A percentile compares a stretch with the other conserved stretches of the same genome.
Evolutionary conservation across 2,888 invertebrate genomes (phyloP).

Genomic region (Carabus problematicus): DNA sequence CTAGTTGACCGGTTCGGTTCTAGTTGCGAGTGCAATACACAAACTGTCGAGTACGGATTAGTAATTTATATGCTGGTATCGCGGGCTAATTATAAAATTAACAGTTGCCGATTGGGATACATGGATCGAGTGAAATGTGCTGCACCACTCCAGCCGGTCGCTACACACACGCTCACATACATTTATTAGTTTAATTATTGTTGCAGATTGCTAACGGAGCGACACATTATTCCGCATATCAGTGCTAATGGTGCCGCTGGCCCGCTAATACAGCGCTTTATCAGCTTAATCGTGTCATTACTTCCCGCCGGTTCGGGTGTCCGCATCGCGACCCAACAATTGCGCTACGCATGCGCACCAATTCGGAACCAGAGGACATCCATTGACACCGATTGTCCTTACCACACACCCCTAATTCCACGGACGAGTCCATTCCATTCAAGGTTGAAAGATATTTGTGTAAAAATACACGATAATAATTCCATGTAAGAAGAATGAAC

Average conservation of each 20-base stretch:
- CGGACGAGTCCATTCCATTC: not conserved
- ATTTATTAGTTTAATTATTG: conserved; percentile 45
- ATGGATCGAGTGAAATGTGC: not conserved
- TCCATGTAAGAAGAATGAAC: too few relatives aligned
- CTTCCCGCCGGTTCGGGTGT: conserved; percentile 23
- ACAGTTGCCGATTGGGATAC: conserved; percentile 7
- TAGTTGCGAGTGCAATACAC: too few relatives aligned
- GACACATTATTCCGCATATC: conserved; percentile 41
- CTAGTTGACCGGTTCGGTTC: too few relatives aligned
- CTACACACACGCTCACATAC: conserved; percentile 11
- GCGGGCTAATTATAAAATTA: conserved; percentile 10
- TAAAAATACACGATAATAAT: too few relatives aligned
- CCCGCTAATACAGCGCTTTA: conserved; percentile 42
- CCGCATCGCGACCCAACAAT: conserved; percentile 10
- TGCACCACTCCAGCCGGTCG: not conserved
- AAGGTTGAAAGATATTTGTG: not conserved
- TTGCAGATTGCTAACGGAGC: conserved; percentile 22
- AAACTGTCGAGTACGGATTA: too few relatives aligned
- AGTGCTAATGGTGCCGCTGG: conserved; percentile 41
- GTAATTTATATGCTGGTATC: not conserved
- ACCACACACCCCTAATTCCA: not conserved
- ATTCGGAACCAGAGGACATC: not conserved
- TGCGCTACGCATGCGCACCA: conserved; percentile 5
- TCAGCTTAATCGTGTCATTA: conserved; percentile 45
- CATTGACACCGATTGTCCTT: not conserved